These are phyloP conservation scores for Ophion obscuratus DNA, from an alignment of 2,888 invertebrate genomes.

Conservation along the genomic window DNA sequence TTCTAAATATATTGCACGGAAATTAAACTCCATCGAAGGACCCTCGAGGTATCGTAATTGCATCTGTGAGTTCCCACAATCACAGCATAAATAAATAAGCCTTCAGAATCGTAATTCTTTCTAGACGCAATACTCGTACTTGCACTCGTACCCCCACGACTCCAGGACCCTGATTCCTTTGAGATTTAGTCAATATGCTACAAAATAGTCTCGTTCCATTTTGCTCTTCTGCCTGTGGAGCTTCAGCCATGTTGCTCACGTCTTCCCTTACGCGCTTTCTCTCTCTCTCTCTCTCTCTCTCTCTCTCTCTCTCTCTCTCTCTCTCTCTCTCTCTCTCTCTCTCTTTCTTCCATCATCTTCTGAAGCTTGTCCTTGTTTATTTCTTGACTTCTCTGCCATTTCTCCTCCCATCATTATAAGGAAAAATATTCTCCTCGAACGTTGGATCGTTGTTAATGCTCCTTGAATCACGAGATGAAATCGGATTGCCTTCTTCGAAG, in stretches of 20 bases:
- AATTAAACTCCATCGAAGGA: background rate
- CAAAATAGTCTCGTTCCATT: conserved; percentile 6
- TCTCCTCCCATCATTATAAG: background rate
- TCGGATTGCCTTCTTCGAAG: background rate
- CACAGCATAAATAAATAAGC: conserved; percentile 18
- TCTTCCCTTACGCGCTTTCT: background rate
- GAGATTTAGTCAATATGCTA: conserved; percentile 12
- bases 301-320: background rate
- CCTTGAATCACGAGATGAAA: background rate
- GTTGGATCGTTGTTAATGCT: background rate
- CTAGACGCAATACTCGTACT: background rate
- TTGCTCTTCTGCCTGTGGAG: background rate
- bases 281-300: background rate
- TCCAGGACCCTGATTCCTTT: conserved; percentile 1
- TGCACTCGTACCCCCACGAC: background rate
- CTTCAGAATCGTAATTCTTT: background rate
- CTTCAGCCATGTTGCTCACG: background rate
- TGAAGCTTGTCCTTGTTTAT: background rate
- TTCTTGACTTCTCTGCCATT: conserved; percentile 5
- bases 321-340: background rate
- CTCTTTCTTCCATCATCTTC: background rate
- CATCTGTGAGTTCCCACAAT: conserved; percentile 2
- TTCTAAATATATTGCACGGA: background rate
- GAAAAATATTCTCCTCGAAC: background rate
- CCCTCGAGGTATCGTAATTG: background rate